Percentiles rank a stretch among this genome's conserved stretches.
Evolutionary conservation across 2,113 vertebrate species (phyloP).

Genomic region (Misgurnus mizolepis): DNA sequence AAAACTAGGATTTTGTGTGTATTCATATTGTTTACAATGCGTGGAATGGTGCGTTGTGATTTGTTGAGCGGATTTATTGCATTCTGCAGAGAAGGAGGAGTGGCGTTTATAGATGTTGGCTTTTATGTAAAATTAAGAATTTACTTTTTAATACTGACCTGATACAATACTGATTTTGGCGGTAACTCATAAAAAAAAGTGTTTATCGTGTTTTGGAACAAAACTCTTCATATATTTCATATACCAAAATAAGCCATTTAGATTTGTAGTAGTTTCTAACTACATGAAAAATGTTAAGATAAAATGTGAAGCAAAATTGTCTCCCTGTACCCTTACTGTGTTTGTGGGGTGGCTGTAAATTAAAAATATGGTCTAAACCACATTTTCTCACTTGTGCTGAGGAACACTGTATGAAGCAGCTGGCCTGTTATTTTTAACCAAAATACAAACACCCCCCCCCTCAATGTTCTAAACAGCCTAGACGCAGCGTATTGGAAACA

Average conservation of each 20-base stretch:
- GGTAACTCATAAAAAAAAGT: too few relatives aligned
- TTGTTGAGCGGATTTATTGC: too few relatives aligned
- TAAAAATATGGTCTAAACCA: slow-evolving; percentile 5
- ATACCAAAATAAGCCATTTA: neutral
- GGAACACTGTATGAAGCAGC: slow-evolving; percentile 39
- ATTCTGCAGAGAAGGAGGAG: too few relatives aligned
- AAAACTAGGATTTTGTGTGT: too few relatives aligned
- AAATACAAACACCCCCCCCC: slow-evolving; percentile 46
- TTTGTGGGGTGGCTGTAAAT: neutral
- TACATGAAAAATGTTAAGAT: too few relatives aligned
- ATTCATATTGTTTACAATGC: too few relatives aligned
- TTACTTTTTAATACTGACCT: too few relatives aligned
- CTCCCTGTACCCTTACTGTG: neutral
- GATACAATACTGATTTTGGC: too few relatives aligned
- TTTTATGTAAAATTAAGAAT: too few relatives aligned
- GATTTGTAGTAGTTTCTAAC: neutral
- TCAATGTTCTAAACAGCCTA: slow-evolving; percentile 37
- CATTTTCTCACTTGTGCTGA: slow-evolving; percentile 33
- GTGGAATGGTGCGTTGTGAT: too few relatives aligned
- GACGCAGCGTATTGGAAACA: slow-evolving; percentile 47
- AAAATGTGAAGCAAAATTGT: neutral
- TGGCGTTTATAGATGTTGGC: too few relatives aligned
- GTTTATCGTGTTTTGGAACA: neutral
- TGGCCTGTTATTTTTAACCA: slow-evolving; percentile 50
- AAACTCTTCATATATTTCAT: neutral